phyloP scores from a whole-genome alignment of 2,888 invertebrate species.

The Odontomyia ornata region DNA sequence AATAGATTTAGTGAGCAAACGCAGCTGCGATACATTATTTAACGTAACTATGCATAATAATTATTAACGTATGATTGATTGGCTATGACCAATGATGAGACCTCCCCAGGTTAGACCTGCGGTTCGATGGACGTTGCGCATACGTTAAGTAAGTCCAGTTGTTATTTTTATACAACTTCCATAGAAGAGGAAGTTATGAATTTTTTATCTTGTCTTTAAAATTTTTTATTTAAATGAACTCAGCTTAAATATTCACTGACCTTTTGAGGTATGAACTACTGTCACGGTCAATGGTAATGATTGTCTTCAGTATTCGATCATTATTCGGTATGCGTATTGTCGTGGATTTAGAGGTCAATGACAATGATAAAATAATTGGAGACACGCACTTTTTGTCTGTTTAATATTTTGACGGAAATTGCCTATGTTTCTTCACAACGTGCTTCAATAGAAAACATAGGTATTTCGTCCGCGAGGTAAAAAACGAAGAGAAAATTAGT shows the following conservation, averaged over 20 bases:
- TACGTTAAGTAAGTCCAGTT: background rate
- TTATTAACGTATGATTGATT: background rate
- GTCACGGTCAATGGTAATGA: slow-evolving; percentile 35
- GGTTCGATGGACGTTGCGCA: background rate
- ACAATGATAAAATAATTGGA: slow-evolving; percentile 15
- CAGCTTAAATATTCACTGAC: slow-evolving; percentile 1
- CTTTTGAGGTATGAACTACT: slow-evolving; percentile 3
- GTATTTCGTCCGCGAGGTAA: too few species aligned
- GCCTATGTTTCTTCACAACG: too few species aligned
- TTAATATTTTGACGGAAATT: too few species aligned
- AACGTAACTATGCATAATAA: background rate
- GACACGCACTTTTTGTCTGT: background rate
- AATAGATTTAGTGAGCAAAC: background rate
- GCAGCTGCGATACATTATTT: slow-evolving; percentile 4
- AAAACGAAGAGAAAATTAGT: too few species aligned
- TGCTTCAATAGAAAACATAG: too few species aligned
- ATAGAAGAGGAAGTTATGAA: too few species aligned
- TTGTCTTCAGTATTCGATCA: background rate
- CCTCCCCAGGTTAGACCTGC: background rate
- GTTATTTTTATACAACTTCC: background rate
- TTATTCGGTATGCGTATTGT: slow-evolving; percentile 17
- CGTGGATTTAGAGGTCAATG: slow-evolving; percentile 12
- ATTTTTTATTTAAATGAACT: background rate
- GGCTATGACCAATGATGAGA: slow-evolving; percentile 16
- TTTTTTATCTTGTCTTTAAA: background rate